Evolutionary conservation across 1,140 invertebrate species (phyloP).

Genomic region (Ericerus pela): DNA sequence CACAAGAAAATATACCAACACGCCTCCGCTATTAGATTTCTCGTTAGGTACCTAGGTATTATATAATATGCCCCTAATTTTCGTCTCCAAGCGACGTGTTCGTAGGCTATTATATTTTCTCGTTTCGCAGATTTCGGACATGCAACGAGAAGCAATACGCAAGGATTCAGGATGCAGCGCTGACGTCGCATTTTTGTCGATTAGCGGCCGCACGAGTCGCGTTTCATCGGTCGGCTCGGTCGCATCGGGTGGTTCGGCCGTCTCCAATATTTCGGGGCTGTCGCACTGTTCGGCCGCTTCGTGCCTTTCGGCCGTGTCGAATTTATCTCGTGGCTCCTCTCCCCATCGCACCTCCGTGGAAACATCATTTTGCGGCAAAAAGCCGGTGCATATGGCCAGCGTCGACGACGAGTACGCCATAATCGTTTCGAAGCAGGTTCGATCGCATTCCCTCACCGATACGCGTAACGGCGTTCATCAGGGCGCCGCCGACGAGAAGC

Average conservation of each 20-base stretch:
- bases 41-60: no score
- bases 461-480: conserved; percentile 13
- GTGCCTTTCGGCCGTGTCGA: conserved; percentile 43
- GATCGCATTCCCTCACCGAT: background rate
- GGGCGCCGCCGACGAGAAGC: conserved; percentile 12
- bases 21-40: no score
- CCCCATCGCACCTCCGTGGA: conserved; percentile 75
- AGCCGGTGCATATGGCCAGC: conserved; percentile 32
- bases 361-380: conserved; percentile 75
- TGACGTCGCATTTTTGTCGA: conserved; percentile 61
- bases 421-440: background rate
- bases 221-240: conserved; percentile 54
- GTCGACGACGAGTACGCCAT: conserved; percentile 14
- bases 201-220: conserved; percentile 63
- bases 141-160: conserved; percentile 27
- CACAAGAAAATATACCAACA: no score
- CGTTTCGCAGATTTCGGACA: background rate
- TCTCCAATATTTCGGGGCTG: conserved; percentile 17
- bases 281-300: conserved; percentile 38
- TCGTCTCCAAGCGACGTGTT: no score
- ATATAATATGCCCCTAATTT: no score
- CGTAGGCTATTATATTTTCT: no score
- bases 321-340: conserved; percentile 53
- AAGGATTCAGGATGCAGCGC: conserved; percentile 56
- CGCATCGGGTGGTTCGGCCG: conserved; percentile 30